Evolutionary conservation across 37 sponge, comb jelly and placozoan species (phyloP).

Genomic region (Amphimedon queenslandica): DNA sequence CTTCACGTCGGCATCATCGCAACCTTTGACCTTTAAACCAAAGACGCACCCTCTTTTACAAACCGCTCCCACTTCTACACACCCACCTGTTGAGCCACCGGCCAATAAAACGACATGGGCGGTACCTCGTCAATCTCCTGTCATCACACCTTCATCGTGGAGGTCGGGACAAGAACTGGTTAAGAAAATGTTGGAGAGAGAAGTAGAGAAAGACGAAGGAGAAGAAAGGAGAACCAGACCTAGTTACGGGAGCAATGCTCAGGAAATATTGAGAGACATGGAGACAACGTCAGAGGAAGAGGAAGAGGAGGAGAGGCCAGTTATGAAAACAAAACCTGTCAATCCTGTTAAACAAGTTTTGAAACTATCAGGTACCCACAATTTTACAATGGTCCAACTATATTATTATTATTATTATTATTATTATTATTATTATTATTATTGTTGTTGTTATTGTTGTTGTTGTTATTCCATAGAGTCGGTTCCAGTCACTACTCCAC

Average conservation of each 20-base stretch:
- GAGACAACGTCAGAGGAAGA: conserved; percentile 1
- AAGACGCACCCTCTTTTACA: neutral
- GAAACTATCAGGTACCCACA: no score
- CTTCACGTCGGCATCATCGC: conserved; percentile 8
- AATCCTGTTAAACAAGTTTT: no score
- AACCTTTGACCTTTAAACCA: neutral
- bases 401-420: no score
- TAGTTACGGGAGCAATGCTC: neutral
- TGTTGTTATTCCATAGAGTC: no score
- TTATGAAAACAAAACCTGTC: no score
- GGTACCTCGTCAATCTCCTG: neutral
- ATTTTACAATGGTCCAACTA: no score
- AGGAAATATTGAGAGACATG: conserved; percentile 20
- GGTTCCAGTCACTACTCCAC: no score
- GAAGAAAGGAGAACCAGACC: neutral
- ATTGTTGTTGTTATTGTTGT: no score
- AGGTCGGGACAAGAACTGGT: conserved; percentile 44
- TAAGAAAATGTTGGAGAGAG: conserved; percentile 15
- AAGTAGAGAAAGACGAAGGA: conserved; percentile 2
- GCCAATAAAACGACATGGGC: neutral
- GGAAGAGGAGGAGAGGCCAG: neutral
- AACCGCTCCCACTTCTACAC: neutral
- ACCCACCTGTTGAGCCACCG: neutral
- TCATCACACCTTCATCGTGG: conserved; percentile 61
- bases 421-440: no score